These are phyloP conservation scores for Watsonalla binaria DNA, from an alignment of 2,888 invertebrate species.

Conservation along the genomic window DNA sequence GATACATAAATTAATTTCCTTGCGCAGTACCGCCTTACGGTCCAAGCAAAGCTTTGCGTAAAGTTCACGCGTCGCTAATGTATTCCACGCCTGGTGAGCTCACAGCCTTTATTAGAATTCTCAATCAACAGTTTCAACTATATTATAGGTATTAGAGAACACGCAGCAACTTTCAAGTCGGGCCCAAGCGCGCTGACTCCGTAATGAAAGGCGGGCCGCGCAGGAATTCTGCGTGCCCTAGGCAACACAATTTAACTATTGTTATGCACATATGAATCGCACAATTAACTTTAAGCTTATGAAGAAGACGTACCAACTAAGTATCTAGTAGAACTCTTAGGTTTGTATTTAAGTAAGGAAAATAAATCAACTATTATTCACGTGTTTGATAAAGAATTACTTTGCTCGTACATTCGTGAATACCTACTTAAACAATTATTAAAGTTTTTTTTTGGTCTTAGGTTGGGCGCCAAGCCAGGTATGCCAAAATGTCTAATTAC, in stretches of 20 bases:
- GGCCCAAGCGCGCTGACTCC: slow-evolving; percentile 57
- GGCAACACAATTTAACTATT: slow-evolving; percentile 4
- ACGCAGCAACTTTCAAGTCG: slow-evolving; percentile 43
- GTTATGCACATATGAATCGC: too few relatives aligned
- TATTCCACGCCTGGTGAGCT: slow-evolving; percentile 75
- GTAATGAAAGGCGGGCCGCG: slow-evolving; percentile 66
- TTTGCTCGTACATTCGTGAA: too few relatives aligned
- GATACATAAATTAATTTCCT: slow-evolving; percentile 39
- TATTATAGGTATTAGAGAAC: slow-evolving; percentile 45
- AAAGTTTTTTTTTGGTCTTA: too few relatives aligned
- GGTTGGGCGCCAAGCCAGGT: too few relatives aligned
- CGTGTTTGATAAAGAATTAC: too few relatives aligned
- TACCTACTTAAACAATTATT: too few relatives aligned
- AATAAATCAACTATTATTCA: too few relatives aligned
- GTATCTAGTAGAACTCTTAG: too few relatives aligned
- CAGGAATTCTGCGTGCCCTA: slow-evolving; percentile 40
- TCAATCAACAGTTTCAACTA: slow-evolving; percentile 54
- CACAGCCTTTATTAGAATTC: slow-evolving; percentile 72
- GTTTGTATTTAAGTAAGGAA: too few relatives aligned
- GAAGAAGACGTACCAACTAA: too few relatives aligned
- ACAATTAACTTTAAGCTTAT: too few relatives aligned
- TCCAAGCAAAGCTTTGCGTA: slow-evolving; percentile 54
- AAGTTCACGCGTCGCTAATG: slow-evolving; percentile 69
- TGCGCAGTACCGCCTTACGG: slow-evolving; percentile 33
- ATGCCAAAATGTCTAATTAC: too few relatives aligned